phyloP scores from a whole-genome alignment of 2,113 vertebrate genomes.

The Piaya cayana region DNA sequence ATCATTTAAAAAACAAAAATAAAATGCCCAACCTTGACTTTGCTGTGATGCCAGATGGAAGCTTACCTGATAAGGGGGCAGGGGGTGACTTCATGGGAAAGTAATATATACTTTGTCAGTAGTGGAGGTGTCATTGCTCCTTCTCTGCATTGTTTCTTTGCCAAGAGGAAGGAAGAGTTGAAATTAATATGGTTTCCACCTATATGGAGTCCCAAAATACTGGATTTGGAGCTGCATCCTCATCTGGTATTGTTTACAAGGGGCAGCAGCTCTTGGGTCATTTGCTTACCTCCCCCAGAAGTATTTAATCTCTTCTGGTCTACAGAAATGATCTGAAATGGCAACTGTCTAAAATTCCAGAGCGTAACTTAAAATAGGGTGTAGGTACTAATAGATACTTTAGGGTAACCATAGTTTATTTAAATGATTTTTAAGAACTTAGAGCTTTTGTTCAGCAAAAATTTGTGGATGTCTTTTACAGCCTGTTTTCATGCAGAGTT shows the following conservation, averaged over 20 bases:
- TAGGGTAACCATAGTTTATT: neutral
- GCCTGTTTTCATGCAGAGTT: neutral
- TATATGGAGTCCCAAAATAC: neutral
- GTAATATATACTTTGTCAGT: neutral
- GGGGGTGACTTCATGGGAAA: neutral
- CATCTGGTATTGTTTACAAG: neutral
- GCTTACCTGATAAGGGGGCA: neutral
- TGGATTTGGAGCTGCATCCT: accelerated
- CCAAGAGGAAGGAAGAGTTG: neutral
- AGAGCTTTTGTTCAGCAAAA: neutral
- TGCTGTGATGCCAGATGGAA: neutral
- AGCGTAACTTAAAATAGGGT: neutral
- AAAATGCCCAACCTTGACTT: neutral
- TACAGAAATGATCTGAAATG: neutral
- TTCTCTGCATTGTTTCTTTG: neutral
- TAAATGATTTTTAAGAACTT: neutral
- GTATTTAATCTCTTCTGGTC: neutral
- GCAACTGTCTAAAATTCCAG: neutral
- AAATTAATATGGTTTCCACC: neutral
- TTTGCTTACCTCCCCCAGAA: neutral
- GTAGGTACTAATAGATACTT: neutral
- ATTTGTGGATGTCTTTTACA: neutral
- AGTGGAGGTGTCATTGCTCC: neutral
- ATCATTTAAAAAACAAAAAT: neutral
- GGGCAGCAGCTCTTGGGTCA: neutral